Percentiles rank a stretch among this genome's conserved stretches.
Evolutionary conservation across 2,797 vertebrate species (phyloP).

Genomic region (Mus caroli): DNA sequence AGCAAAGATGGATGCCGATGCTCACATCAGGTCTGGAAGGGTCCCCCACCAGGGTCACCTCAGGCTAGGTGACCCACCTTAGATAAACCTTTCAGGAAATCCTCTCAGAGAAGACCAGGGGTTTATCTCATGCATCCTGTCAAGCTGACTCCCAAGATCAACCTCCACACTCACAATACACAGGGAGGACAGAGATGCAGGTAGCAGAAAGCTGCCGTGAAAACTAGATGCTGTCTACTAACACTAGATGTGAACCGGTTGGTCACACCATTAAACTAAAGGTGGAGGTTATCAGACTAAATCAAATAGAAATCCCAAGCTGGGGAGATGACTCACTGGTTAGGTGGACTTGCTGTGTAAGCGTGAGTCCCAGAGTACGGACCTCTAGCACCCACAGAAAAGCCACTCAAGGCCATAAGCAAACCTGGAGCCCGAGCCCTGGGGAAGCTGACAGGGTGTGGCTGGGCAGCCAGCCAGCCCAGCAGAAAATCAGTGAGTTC

Average conservation of each 20-base stretch:
- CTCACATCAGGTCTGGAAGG: background rate
- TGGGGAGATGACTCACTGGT: background rate
- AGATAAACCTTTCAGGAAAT: background rate
- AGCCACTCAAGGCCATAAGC: background rate
- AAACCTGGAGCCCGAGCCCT: too few relatives aligned
- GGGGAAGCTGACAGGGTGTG: too few relatives aligned
- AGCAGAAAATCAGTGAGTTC: background rate
- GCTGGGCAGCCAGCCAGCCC: background rate
- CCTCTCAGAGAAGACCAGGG: background rate
- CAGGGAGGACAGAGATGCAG: background rate
- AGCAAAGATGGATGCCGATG: background rate
- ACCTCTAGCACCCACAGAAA: background rate
- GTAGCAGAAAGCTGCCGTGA: background rate
- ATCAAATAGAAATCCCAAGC: background rate
- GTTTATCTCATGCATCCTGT: background rate
- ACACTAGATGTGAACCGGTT: background rate
- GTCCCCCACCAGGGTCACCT: too few relatives aligned
- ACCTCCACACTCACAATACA: background rate
- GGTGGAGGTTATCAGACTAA: background rate
- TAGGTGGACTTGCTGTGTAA: background rate
- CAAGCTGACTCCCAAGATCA: background rate
- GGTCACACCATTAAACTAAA: background rate
- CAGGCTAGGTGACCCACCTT: background rate
- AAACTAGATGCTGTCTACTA: background rate
- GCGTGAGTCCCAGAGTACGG: background rate